Evolutionary conservation across 2,888 invertebrate species (phyloP).

Genomic region (Dichetophora obliterata): DNA sequence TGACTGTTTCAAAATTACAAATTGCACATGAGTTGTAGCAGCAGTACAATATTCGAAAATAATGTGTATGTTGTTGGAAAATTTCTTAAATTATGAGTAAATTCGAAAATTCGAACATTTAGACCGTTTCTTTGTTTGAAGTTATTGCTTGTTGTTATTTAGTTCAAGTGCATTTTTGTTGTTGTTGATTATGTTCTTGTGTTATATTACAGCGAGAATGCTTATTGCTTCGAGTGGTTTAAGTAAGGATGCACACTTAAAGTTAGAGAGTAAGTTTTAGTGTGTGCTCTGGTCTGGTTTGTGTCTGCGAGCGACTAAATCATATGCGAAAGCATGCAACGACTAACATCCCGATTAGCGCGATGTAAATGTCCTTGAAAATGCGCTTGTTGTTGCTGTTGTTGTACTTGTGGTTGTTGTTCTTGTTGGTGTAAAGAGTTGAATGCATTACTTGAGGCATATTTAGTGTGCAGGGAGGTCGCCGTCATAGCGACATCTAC

Average conservation of each 20-base stretch:
- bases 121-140: neutral
- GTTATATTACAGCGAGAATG: no score
- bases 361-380: conserved; percentile 67
- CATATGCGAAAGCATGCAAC: conserved; percentile 67
- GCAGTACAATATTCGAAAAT: no score
- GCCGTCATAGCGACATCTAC: conserved; percentile 49
- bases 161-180: neutral
- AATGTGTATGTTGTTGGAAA: no score
- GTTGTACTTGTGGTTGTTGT: conserved; percentile 38
- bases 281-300: neutral
- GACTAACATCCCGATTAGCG: conserved; percentile 66
- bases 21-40: no score
- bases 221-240: no score
- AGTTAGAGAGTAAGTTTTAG: neutral
- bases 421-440: conserved; percentile 32
- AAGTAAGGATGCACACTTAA: no score
- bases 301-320: conserved; percentile 52
- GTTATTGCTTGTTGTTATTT: neutral
- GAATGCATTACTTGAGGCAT: conserved; percentile 29
- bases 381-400: conserved; percentile 49
- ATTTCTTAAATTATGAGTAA: no score
- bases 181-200: neutral
- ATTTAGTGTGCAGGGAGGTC: conserved; percentile 32
- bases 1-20: no score
- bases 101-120: no score